phyloP scores from a whole-genome alignment of 2,113 vertebrate species.

The Synodontis membranacea region DNA sequence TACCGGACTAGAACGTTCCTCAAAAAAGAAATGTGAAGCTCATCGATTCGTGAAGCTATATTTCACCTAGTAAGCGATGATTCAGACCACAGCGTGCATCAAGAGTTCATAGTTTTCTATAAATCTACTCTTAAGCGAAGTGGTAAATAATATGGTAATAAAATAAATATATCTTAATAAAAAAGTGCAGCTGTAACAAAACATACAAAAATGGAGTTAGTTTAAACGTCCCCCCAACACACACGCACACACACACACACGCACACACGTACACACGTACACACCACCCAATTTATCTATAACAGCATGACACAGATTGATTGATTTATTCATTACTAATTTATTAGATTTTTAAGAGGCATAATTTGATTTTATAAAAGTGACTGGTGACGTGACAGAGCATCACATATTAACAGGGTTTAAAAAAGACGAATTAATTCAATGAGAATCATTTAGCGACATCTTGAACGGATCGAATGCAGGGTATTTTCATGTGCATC shows the following conservation, averaged over 20 bases:
- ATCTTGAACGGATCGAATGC: slow-evolving; percentile 2
- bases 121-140: background rate
- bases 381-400: background rate
- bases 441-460: background rate
- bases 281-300: background rate
- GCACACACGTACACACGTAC: too few species aligned
- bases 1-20: background rate
- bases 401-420: background rate
- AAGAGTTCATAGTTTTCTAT: background rate
- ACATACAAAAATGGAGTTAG: too few species aligned
- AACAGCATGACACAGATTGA: background rate
- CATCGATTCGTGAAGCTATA: background rate
- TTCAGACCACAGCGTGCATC: background rate
- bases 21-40: background rate
- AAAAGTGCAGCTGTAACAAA: too few species aligned
- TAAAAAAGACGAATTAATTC: background rate
- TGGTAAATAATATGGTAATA: background rate
- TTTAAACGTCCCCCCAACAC: too few species aligned
- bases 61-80: background rate
- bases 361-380: background rate
- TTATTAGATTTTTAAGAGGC: background rate
- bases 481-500: slow-evolving; percentile 14
- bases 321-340: background rate
- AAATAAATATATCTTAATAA: background rate
- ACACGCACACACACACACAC: too few species aligned